Base-by-base conservation (phyloP, 2,888 invertebrate species). In the Eristalinus sepulchralis region DNA sequence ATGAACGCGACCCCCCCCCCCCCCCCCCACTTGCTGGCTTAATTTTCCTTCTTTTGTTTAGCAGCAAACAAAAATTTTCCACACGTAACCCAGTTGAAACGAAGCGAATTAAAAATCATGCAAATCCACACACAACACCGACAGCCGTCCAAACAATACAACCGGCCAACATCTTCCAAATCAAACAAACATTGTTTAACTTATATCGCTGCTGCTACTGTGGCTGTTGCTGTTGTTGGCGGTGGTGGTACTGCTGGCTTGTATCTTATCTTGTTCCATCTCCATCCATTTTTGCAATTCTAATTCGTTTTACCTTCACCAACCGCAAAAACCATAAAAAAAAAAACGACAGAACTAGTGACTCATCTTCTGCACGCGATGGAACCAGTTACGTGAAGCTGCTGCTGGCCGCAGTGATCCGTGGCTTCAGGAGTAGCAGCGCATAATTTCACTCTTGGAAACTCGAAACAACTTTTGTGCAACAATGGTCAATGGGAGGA, bases 331-430 rank as follows among this genome's bases (percentile, higher is more conserved):
- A 34, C 57, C 62, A 60, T 20, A 57, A 53, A 60, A 63, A 53
- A 60, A 63, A 68, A 13, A 73, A 33, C 36, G 59, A 63, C 67
- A 63, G 47, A 60, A 66, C n/a, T 72, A 67, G 76, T 85, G 85
- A 86, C 73, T 86, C 85, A 86, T 82, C 85, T 86, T 67, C 62
- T 82, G 82, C 85, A 86, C 82, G 85, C 82, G 82, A 86, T 86
- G 71, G 59, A 85, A 80, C 80, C 78, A 78, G 85, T 86, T 86
- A 78, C 82, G 82, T 70, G 76, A 75, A 67, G 36, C 67, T 34
- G 59, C 59, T 13, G 59, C 24, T 27, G 27, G 53, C 82, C 78
- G 82, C 82, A 75, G 85, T 67, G 85, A 82, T 86, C 82, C 82
- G 70, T 78, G 66, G 82, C 68, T 47, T 17, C 47, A 64, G 64